phyloP scores from a whole-genome alignment of 2,888 invertebrate genomes.

The Ophion costatus region DNA sequence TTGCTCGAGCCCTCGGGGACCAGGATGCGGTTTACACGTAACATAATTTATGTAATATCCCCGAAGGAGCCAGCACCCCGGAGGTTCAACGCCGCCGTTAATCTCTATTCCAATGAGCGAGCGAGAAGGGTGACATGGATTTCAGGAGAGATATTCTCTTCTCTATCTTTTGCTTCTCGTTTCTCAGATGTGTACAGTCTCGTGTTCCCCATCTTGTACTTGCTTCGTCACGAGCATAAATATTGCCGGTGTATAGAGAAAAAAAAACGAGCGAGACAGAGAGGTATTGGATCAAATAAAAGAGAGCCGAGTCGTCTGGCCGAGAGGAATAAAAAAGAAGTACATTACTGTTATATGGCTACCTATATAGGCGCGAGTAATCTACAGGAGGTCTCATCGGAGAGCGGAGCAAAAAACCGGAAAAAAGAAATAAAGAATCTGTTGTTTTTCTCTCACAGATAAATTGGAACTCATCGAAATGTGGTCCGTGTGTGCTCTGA shows the following conservation, averaged over 20 bases:
- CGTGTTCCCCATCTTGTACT: conserved; percentile 42
- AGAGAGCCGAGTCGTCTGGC: conserved; percentile 16
- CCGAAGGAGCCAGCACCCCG: conserved; percentile 53
- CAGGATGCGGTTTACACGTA: conserved; percentile 47
- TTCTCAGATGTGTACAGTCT: conserved; percentile 1
- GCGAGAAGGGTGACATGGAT: conserved; percentile 31
- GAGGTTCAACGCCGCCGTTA: conserved; percentile 64
- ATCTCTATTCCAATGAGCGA: conserved; percentile 52
- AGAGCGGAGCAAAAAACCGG: conserved; percentile 37
- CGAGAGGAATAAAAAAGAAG: conserved; percentile 44
- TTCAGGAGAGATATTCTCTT: conserved; percentile 36
- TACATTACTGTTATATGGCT: conserved; percentile 56
- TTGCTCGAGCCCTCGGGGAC: conserved; percentile 39
- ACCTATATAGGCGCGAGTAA: conserved; percentile 52
- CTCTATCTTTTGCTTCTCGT: conserved; percentile 43
- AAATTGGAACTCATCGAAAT: conserved; percentile 79
- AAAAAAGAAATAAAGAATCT: conserved; percentile 55
- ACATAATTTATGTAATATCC: conserved; percentile 66
- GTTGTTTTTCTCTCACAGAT: conserved; percentile 72
- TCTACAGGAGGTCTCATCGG: conserved; percentile 71
- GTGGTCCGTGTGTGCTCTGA: conserved; percentile 58
- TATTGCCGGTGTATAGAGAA: conserved; percentile 45
- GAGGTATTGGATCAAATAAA: neutral
- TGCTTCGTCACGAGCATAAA: conserved; percentile 64
- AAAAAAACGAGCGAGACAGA: conserved; percentile 20